phyloP scores from a whole-genome alignment of 2,888 invertebrate species.

The Agriopis aurantiaria region DNA sequence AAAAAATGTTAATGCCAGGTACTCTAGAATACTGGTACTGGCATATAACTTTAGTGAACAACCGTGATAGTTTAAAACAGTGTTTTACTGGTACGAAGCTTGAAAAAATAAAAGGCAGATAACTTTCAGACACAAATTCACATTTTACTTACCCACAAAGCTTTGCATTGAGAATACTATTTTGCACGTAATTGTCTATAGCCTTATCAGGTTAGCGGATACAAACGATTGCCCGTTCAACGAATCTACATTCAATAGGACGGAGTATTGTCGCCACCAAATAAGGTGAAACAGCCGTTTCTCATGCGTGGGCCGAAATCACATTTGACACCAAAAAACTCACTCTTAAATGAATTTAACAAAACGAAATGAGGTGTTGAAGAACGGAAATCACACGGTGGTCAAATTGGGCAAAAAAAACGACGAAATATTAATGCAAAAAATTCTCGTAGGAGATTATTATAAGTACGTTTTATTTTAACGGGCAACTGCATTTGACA shows the following conservation, averaged over 20 bases:
- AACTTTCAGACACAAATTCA: too few relatives aligned
- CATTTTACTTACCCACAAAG: too few relatives aligned
- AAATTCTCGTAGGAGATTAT: neutral
- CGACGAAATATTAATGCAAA: slow-evolving; percentile 42
- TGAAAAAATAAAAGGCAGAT: too few relatives aligned
- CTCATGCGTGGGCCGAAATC: slow-evolving; percentile 39
- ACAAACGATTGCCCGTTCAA: slow-evolving; percentile 12
- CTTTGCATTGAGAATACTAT: neutral
- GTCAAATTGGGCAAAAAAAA: slow-evolving; percentile 42
- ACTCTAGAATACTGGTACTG: too few relatives aligned
- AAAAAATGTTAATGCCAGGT: too few relatives aligned
- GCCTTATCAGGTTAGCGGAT: neutral
- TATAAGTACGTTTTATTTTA: too few relatives aligned
- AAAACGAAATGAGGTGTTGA: slow-evolving; percentile 39
- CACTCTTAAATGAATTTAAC: slow-evolving; percentile 38
- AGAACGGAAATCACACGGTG: slow-evolving; percentile 49
- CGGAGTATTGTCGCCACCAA: slow-evolving; percentile 26
- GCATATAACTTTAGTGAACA: too few relatives aligned
- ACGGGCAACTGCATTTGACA: too few relatives aligned
- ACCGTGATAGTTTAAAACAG: too few relatives aligned
- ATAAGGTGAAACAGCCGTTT: slow-evolving; percentile 41
- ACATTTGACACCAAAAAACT: slow-evolving; percentile 45
- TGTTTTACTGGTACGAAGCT: too few relatives aligned
- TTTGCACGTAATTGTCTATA: neutral
- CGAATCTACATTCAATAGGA: slow-evolving; percentile 9